A percentile compares a stretch with the other conserved stretches of the same genome.
phyloP scores from a whole-genome alignment of 2,888 invertebrate species.

The Diabrotica balteata region DNA sequence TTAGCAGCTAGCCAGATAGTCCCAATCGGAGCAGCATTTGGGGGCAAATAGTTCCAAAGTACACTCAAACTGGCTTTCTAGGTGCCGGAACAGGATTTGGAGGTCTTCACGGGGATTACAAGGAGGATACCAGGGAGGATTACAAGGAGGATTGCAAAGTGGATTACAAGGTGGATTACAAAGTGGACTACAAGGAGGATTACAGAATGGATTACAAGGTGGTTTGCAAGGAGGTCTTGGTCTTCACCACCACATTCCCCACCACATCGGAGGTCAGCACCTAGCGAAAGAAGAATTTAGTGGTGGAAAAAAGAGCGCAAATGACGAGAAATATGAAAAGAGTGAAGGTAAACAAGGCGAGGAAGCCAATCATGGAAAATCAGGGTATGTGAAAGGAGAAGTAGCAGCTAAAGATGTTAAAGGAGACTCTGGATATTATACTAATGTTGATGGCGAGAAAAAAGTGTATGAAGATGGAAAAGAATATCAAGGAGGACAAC shows the following conservation, averaged over 20 bases:
- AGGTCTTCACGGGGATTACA: conserved; percentile 23
- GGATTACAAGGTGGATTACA: conserved; percentile 44
- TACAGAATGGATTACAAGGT: conserved; percentile 10
- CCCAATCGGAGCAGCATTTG: conserved; percentile 24
- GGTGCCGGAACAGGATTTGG: conserved; percentile 13
- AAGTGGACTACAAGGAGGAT: conserved; percentile 43
- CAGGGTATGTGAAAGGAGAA: conserved; percentile 65
- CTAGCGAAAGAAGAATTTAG: conserved; percentile 66
- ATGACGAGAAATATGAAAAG: conserved; percentile 63
- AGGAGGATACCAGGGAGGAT: conserved; percentile 53
- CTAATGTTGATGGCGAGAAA: conserved; percentile 66
- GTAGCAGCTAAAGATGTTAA: conserved; percentile 58
- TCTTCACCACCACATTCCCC: conserved; percentile 49
- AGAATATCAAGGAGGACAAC: conserved; percentile 66
- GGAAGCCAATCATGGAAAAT: conserved; percentile 64
- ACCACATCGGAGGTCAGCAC: conserved; percentile 58
- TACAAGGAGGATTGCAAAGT: conserved; percentile 49
- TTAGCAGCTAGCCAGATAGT: conserved; percentile 20
- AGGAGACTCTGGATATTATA: conserved; percentile 64
- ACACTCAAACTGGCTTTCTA: conserved; percentile 39
- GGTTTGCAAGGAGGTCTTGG: conserved; percentile 44
- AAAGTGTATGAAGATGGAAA: conserved; percentile 68
- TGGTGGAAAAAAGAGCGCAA: conserved; percentile 66
- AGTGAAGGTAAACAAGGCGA: conserved; percentile 65
- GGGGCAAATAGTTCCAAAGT: conserved; percentile 33